Base-by-base conservation (phyloP, 1,140 invertebrate genomes). In the Aphelenchoides avenae region DNA sequence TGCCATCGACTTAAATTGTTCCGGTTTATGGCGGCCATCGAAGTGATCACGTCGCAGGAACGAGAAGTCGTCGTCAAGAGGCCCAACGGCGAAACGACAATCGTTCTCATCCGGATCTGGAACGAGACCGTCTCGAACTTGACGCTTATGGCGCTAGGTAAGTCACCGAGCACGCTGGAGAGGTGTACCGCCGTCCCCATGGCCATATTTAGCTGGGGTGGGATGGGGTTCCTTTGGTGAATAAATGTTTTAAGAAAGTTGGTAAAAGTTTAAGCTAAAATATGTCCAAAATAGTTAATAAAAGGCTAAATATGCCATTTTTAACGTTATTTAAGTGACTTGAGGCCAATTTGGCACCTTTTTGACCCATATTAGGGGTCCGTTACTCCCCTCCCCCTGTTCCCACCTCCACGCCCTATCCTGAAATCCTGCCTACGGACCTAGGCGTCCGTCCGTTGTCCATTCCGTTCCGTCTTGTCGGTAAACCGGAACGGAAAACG, bases 21-120 rank as follows among this genome's bases (percentile, higher is more conserved):
- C 20, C 42, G 55, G 22, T 61, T 61, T 46, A 97, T 99, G 94
- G 89, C 90, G 1, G 87, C 92, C 57, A 98, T 99, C 76, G 93
- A 98, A 83, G 92, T 96, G 53, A 99, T 99, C 73, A 99, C 94
- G 4, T 94, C 91, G 20, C 80, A 83, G 65, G 81, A 83, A 64
- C 78, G 77, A 65, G 80, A 79, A 41, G 76, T 83, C 7, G 67
- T 78, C 30, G 64, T 83, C 5, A 68, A 52, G 57, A 80, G 76
- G 49, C 58, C 76, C 7, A 78, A 78, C 63, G 81, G 80, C 7
- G 70, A 77, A 22, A 75, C 66, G 6, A 75, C 78, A 7, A 78
- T 77, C 5, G 77, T 83, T 5, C 76, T 74, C 33, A 78, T 71
- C 5, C 64, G 80, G 13, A 68, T 82, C 1, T 82, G 81, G 81